phyloP scores from a whole-genome alignment of 2,888 invertebrate genomes.

The Euplagia quadripunctaria region DNA sequence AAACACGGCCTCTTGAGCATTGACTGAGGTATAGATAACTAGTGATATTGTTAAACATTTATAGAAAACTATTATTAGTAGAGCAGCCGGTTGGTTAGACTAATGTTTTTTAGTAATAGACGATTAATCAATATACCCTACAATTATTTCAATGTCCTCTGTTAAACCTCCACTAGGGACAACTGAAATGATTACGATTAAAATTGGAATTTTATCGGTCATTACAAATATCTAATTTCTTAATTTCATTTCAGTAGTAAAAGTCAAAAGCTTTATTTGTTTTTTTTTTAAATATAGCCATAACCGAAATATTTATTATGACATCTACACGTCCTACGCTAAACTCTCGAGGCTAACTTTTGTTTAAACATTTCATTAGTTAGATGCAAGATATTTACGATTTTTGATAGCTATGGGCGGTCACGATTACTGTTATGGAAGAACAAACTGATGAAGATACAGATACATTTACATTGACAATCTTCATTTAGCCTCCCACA shows the following conservation, averaged over 20 bases:
- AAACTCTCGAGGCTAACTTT: slow-evolving; percentile 55
- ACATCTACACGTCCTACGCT: slow-evolving; percentile 70
- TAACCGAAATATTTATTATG: slow-evolving; percentile 69
- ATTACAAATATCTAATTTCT: slow-evolving; percentile 26
- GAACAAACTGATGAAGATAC: slow-evolving; percentile 63
- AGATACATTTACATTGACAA: slow-evolving; percentile 56
- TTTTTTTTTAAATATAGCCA: slow-evolving; percentile 64
- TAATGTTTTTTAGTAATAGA: slow-evolving; percentile 30
- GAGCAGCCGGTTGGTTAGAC: slow-evolving; percentile 58
- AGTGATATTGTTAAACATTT: slow-evolving; percentile 63
- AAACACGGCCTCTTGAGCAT: slow-evolving; percentile 77
- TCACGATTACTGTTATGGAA: slow-evolving; percentile 66
- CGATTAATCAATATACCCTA: slow-evolving; percentile 18
- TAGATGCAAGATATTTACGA: slow-evolving; percentile 65
- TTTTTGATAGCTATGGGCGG: slow-evolving; percentile 73
- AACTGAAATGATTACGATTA: slow-evolving; percentile 18
- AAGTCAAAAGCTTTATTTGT: slow-evolving; percentile 56
- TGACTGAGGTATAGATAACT: slow-evolving; percentile 66
- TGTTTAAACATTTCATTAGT: slow-evolving; percentile 68
- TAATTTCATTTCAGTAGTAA: slow-evolving; percentile 36
- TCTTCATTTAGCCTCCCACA: slow-evolving; percentile 59
- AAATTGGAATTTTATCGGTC: slow-evolving; percentile 24
- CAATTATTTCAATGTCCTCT: slow-evolving; percentile 13
- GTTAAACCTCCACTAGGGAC: slow-evolving; percentile 13
- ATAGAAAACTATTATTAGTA: slow-evolving; percentile 62